Evolutionary conservation across 1,140 invertebrate genomes (phyloP), one percentile per base, ranked within the genome.

Genomic region (Drosophila lini): DNA sequence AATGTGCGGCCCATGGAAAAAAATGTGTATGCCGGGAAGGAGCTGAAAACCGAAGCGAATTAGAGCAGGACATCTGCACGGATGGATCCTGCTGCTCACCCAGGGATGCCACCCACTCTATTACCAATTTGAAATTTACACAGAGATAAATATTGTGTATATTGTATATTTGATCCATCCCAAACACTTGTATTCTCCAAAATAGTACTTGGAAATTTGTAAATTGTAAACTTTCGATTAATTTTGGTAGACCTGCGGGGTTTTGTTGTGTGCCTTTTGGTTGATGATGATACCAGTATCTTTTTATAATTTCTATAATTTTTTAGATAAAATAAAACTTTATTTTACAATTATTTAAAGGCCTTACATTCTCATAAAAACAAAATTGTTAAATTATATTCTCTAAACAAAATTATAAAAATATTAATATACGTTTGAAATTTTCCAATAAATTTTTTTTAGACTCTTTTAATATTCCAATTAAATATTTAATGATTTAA

Each of bases 31-130:
- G 32, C 45, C 31, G 36, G 19, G 31, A 36, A 42, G 38, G 38
- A 74, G 28, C 62, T 47, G 47, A 60, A 77, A 71, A 52, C 59
- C 62, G 59, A 68, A 71, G 57, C 79, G 74, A 86, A 86, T 80
- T 78, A 80, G 70, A 80, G 83, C 52, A 73, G 60, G 73, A 80
- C 65, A 83, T 78, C 83, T 82, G 83, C 62, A 71, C 75, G 75
- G 56, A 42, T 56, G 63, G 57, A 59, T 74, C 38, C 56, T 40
- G 34, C 47, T 22, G 52, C 16, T 38, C 45, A 19, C 58, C 15
- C 25, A 44, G 59, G 58, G 34, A 42, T 52, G 16, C 11, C 45
- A 15, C 28, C 44, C 64, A 40, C 11, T 32, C 28, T 36, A 34
- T n/a, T 25, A 8, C 15, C 64, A 65, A 50, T 50, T 50, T 34